Evolutionary conservation across 2,888 invertebrate genomes (phyloP).

Genomic region (Salticus scenicus): DNA sequence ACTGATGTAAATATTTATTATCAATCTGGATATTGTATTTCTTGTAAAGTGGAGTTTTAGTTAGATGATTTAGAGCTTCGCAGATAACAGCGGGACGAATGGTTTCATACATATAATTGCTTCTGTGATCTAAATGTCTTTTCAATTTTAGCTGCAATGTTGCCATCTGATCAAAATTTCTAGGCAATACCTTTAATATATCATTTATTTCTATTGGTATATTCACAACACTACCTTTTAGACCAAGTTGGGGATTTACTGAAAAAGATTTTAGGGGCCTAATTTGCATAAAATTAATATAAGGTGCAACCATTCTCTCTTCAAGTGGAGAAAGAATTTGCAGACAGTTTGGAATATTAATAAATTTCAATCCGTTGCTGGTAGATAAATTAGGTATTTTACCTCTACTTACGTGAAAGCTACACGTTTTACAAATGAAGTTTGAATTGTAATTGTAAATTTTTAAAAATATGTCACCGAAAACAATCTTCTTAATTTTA

Average conservation of each 20-base stretch:
- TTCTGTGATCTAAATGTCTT: not conserved
- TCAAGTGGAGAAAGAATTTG: no score
- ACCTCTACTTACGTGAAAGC: not conserved
- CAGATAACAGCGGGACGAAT: not conserved
- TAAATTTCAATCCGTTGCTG: slow-evolving; percentile 6
- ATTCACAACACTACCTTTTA: not conserved
- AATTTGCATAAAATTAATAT: slow-evolving; percentile 16
- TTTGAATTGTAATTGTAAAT: not conserved
- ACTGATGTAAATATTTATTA: not conserved
- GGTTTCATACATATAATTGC: not conserved
- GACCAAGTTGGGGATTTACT: not conserved
- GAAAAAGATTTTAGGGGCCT: not conserved
- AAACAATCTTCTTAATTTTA: not conserved
- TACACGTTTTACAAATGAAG: not conserved
- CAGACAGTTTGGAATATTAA: not conserved
- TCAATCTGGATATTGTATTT: not conserved
- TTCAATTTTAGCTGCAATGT: slow-evolving; percentile 20
- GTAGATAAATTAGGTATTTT: not conserved
- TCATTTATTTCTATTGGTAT: slow-evolving; percentile 8
- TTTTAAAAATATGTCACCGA: not conserved
- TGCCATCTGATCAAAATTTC: slow-evolving; percentile 6
- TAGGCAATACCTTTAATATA: not conserved
- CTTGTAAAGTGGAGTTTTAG: not conserved
- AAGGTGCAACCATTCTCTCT: slow-evolving; percentile 16
- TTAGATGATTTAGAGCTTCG: not conserved